These are phyloP conservation scores for Limulus polyphemus DNA, from an alignment of 2,888 invertebrate species.

Conservation along the genomic window DNA sequence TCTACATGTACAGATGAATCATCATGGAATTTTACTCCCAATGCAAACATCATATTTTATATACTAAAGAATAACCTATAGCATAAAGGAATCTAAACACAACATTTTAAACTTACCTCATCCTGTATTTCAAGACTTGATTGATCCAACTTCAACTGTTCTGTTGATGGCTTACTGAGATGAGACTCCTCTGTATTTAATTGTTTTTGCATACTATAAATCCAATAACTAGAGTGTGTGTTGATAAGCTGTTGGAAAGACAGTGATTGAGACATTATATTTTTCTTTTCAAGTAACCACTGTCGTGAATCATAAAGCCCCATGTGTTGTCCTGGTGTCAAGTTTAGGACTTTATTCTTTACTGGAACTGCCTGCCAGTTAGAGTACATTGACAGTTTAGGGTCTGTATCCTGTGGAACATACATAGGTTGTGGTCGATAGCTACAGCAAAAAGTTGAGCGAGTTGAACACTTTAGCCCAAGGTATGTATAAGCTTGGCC, in stretches of 20 bases:
- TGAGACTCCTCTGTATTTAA: neutral
- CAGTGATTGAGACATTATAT: conserved; percentile 27
- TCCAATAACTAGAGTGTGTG: conserved; percentile 40
- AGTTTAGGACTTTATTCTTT: conserved; percentile 40
- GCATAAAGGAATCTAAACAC: too few species aligned
- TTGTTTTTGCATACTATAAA: conserved; percentile 20
- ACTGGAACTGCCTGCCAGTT: conserved; percentile 51
- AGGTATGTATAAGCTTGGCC: conserved; percentile 80
- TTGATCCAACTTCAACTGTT: too few species aligned
- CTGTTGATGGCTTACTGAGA: too few species aligned
- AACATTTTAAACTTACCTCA: too few species aligned
- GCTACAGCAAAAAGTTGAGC: conserved; percentile 81
- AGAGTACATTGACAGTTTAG: conserved; percentile 90
- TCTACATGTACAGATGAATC: too few species aligned
- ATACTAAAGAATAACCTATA: too few species aligned
- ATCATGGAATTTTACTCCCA: too few species aligned
- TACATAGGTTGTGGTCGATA: conserved; percentile 91
- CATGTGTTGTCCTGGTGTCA: conserved; percentile 55
- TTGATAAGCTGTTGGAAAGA: conserved; percentile 22
- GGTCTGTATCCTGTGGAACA: conserved; percentile 56
- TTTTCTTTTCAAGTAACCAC: conserved; percentile 46
- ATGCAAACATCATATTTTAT: too few species aligned
- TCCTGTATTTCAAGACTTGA: too few species aligned
- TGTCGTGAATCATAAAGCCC: conserved; percentile 63
- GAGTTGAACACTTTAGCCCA: conserved; percentile 77